Evolutionary conservation across 2,888 invertebrate species (phyloP).

Genomic region (Mactromeris polynyma): DNA sequence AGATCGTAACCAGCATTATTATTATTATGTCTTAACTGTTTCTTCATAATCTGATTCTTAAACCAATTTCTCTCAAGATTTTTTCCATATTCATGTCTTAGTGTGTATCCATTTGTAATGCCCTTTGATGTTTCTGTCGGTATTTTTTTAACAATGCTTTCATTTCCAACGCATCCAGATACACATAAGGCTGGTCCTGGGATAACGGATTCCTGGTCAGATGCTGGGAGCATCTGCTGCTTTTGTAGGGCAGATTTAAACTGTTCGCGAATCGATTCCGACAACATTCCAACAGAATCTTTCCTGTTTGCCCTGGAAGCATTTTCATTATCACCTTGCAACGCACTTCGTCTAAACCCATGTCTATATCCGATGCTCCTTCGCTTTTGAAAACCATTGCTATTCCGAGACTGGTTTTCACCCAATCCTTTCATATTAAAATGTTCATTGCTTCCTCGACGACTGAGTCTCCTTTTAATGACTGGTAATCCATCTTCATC

Average conservation of each 20-base stretch:
- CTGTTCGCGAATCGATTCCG: conserved; percentile 59
- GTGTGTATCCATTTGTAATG: conserved; percentile 40
- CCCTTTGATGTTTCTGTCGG: neutral
- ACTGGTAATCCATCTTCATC: conserved; percentile 30
- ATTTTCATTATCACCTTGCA: neutral
- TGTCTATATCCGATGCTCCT: conserved; percentile 6
- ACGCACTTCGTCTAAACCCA: neutral
- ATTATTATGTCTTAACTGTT: conserved; percentile 19
- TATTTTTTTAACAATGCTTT: conserved; percentile 20
- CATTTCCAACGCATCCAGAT: conserved; percentile 13
- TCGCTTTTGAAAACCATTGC: neutral
- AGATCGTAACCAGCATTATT: conserved; percentile 42
- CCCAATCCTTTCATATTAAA: neutral
- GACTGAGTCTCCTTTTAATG: neutral
- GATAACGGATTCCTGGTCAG: neutral
- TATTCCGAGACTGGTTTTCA: neutral
- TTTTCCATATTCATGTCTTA: conserved; percentile 69
- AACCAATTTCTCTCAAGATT: conserved; percentile 73
- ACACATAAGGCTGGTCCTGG: neutral
- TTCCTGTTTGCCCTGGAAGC: neutral
- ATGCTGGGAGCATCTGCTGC: neutral
- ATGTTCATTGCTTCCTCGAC: conserved; percentile 28
- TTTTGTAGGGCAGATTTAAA: conserved; percentile 36
- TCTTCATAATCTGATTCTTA: conserved; percentile 56
- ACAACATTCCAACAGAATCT: conserved; percentile 37